These are phyloP conservation scores for Pseudomugil gertrudae DNA, from an alignment of 2,797 vertebrate genomes.

Conservation along the genomic window DNA sequence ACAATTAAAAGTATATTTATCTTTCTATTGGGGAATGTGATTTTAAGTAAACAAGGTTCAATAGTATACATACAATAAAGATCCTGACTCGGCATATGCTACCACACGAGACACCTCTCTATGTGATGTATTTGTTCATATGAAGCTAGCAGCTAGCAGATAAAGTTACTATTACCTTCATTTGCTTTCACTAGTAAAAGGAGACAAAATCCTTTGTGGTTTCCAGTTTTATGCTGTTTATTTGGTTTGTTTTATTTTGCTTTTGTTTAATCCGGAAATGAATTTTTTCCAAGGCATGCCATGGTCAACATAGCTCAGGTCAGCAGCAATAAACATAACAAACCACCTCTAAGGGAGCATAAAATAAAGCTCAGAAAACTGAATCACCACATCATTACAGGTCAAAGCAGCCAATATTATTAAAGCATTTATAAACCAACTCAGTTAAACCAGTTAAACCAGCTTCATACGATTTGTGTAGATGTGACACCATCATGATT, in stretches of 20 bases:
- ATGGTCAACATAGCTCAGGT: not conserved
- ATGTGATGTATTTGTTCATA: not conserved
- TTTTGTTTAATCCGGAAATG: not conserved
- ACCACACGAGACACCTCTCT: not conserved
- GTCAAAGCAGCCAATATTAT: no score
- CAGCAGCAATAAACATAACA: not conserved
- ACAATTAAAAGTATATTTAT: not conserved
- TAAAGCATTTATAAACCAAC: no score
- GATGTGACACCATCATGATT: no score
- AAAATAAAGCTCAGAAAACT: not conserved
- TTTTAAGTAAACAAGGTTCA: not conserved
- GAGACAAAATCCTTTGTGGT: not conserved
- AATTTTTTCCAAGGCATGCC: not conserved
- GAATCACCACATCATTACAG: no score
- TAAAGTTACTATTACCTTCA: not conserved
- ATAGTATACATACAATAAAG: not conserved
- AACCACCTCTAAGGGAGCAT: not conserved
- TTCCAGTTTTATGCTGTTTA: not conserved
- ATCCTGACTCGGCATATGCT: not conserved
- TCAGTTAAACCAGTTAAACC: no score
- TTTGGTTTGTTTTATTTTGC: not conserved
- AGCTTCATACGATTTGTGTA: no score
- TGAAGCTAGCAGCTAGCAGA: no score
- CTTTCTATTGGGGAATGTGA: not conserved
- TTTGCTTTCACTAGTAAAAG: not conserved